Conservation (phyloP, 1,140 invertebrate species). For the Camponotus floridanus region DNA sequence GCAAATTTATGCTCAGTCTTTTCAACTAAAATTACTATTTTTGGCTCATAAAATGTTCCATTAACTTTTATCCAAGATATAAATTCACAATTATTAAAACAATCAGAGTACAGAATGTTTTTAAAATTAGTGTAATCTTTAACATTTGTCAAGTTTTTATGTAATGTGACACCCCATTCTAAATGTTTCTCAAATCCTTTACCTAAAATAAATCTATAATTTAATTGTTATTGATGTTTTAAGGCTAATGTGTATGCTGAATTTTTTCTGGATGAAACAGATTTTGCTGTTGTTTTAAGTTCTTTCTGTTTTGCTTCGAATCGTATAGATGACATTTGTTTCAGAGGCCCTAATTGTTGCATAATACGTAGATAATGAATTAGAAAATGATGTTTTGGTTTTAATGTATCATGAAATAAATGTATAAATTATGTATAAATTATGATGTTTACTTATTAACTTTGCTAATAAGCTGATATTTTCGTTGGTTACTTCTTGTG, state of each 20-base stretch:
- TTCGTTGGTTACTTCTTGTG: background rate
- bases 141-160: background rate
- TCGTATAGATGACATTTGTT: background rate
- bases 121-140: background rate
- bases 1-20: conserved; percentile 2
- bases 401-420: conserved; percentile 5
- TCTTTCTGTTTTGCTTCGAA: conserved; percentile 24
- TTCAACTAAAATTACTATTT: background rate
- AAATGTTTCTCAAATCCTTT: background rate
- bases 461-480: background rate
- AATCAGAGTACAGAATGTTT: background rate
- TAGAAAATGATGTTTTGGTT: background rate
- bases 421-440: conserved; percentile 27
- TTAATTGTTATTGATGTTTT: conserved; percentile 15
- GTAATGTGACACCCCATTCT: background rate
- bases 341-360: background rate
- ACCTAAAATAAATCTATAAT: conserved; percentile 22
- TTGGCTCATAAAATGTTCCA: background rate
- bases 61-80: conserved; percentile 32
- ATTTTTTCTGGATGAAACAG: conserved; percentile 16
- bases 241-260: conserved; percentile 2
- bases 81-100: conserved; percentile 10
- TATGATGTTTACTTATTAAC: conserved; percentile 2
- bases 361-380: conserved; percentile 1
- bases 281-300: conserved; percentile 11